phyloP scores from a whole-genome alignment of 1,140 invertebrate genomes.

The Ostrea denselamellosa region DNA sequence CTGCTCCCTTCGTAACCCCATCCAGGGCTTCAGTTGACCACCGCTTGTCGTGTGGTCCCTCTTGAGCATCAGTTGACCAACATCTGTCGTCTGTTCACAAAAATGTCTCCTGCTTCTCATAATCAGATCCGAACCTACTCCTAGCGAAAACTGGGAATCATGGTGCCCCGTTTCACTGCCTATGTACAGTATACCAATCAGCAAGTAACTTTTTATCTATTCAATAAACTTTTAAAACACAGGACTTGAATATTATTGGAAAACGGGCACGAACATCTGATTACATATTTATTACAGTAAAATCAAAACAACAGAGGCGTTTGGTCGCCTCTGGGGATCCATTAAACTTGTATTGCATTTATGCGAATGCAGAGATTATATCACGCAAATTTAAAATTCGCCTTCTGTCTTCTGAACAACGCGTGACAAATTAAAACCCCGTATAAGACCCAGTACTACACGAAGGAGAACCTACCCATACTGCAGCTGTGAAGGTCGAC shows the following conservation, averaged over 20 bases:
- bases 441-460: neutral
- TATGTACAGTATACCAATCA: neutral
- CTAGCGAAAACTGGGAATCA: neutral
- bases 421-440: neutral
- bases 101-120: neutral
- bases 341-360: neutral
- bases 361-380: neutral
- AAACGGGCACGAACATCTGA: neutral
- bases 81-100: neutral
- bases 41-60: neutral
- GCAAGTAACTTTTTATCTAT: slow-evolving; percentile 34
- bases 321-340: neutral
- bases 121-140: neutral
- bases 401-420: neutral
- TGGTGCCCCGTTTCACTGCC: neutral
- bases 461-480: neutral
- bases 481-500: too few species aligned
- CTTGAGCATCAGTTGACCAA: neutral
- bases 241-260: neutral
- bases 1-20: too few species aligned
- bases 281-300: slow-evolving; percentile 25
- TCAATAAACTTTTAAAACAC: neutral
- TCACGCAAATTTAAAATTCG: neutral
- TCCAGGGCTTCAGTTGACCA: neutral
- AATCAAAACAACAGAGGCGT: slow-evolving; percentile 25